A percentile compares a stretch with the other conserved stretches of the same genome.
These are phyloP conservation scores for Perizoma flavofasciatum DNA, from an alignment of 2,888 invertebrate species.

Conservation along the genomic window DNA sequence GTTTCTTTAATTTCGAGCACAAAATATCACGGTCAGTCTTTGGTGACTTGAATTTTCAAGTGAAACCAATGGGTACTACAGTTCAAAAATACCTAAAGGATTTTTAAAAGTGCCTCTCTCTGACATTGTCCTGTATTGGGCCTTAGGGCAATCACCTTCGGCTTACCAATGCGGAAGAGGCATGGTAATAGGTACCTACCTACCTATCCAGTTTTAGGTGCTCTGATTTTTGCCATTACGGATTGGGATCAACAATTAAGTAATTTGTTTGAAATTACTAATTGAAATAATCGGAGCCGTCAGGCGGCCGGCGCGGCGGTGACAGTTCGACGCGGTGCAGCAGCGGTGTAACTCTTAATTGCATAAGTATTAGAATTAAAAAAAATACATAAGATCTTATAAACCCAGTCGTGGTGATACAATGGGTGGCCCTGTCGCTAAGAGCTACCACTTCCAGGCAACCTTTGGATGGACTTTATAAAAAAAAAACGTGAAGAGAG, in stretches of 20 bases:
- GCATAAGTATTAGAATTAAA: too few species aligned
- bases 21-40: constrained; percentile 4
- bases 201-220: constrained; percentile 35
- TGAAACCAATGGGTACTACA: constrained; percentile 12
- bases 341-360: too few species aligned
- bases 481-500: too few species aligned
- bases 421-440: too few species aligned
- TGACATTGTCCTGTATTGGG: constrained; percentile 64
- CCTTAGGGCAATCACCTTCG: constrained; percentile 72
- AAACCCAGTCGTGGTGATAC: too few species aligned
- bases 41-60: constrained; percentile 21
- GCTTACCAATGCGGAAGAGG: constrained; percentile 49
- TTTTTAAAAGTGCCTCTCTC: constrained; percentile 59
- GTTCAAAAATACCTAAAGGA: constrained; percentile 44
- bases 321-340: too few species aligned
- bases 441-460: too few species aligned
- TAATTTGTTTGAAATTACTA: background rate
- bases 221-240: constrained; percentile 39
- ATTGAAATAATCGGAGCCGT: background rate
- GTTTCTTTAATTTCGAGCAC: too few species aligned
- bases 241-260: constrained; percentile 8
- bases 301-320: too few species aligned
- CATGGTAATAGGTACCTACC: constrained; percentile 2
- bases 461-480: too few species aligned
- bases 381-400: too few species aligned